These are phyloP conservation scores for Drosophila dunni DNA, from an alignment of 1,140 invertebrate genomes.

Conservation along the genomic window DNA sequence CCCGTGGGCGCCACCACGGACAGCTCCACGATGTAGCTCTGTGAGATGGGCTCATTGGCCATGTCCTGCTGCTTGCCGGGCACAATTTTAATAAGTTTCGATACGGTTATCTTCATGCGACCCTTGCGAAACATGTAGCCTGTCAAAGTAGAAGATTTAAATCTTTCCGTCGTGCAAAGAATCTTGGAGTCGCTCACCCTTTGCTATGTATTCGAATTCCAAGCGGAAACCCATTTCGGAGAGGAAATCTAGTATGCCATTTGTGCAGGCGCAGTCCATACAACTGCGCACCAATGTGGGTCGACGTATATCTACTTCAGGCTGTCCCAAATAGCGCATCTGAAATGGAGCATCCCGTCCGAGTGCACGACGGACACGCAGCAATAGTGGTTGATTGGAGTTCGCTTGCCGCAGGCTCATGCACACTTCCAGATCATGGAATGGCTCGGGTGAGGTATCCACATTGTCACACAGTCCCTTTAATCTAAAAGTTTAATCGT, in stretches of 20 bases:
- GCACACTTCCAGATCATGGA: slow-evolving; percentile 95
- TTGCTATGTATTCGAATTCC: slow-evolving; percentile 97
- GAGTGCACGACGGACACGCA: slow-evolving; percentile 92
- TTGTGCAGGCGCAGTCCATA: slow-evolving; percentile 95
- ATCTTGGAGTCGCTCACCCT: slow-evolving; percentile 86
- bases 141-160: slow-evolving; percentile 54
- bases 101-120: slow-evolving; percentile 98
- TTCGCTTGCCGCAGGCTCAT: slow-evolving; percentile 90
- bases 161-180: not conserved
- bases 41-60: slow-evolving; percentile 92
- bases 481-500: slow-evolving; percentile 84
- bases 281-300: slow-evolving; percentile 95
- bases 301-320: slow-evolving; percentile 94
- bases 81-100: slow-evolving; percentile 95
- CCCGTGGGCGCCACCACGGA: slow-evolving; percentile 96
- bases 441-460: slow-evolving; percentile 94
- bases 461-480: slow-evolving; percentile 97
- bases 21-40: slow-evolving; percentile 97
- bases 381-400: slow-evolving; percentile 86
- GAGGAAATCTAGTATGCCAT: slow-evolving; percentile 95
- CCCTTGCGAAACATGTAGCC: slow-evolving; percentile 98
- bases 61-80: slow-evolving; percentile 89
- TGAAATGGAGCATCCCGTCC: slow-evolving; percentile 92
- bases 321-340: slow-evolving; percentile 94
- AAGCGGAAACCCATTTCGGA: slow-evolving; percentile 95